Evolutionary conservation across 2,113 vertebrate genomes (phyloP), one percentile per base, ranked within the genome.

Genomic region (Hiodon tergisus): DNA sequence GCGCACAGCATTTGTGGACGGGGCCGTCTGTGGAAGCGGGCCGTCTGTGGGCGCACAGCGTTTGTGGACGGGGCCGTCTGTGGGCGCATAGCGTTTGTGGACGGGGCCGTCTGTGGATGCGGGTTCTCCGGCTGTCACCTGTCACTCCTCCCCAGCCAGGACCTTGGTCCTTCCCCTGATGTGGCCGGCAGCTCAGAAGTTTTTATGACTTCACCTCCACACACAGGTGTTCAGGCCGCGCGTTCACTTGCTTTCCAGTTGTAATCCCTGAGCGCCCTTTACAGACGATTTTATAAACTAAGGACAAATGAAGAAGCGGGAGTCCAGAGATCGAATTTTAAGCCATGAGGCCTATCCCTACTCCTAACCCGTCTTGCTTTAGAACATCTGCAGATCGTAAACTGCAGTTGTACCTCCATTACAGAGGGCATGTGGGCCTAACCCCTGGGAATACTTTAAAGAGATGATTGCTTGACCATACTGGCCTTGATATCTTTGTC

Each of bases 361-460:
- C 31, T 31, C 3, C 52, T 66, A 11, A 75, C 79, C 78, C 81
- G 55, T 66, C 69, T 80, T 83, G 78, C 77, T 75, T 75, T 76
- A 74, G 51, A 78, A 85, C 88, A 90, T 86, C 87, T 90, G 87
- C 79, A 81, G 71, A 76, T 79, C 78, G 86, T 90, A 90, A 89
- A 90, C 86, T 81, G 78, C 76, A 76, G 77, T 77, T 87, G 80
- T 82, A 75, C 80, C 79, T 81, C 76, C 79, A 79, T 85, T 87
- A 85, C 80, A 82, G 78, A 83, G 86, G 83, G 75, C 83, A 85
- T 83, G 81, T 84, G 78, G 82, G 83, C 80, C 78, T 74, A 81
- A 76, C 81, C 86, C 77, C 69, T 71, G 82, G 83, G 85, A 84
- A 85, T 81, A 78, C 80, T 86, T 90, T 85, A 86, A 87, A 83